Conservation (phyloP, 2,797 vertebrate genomes). For the Rhynchonycteris naso region DNA sequence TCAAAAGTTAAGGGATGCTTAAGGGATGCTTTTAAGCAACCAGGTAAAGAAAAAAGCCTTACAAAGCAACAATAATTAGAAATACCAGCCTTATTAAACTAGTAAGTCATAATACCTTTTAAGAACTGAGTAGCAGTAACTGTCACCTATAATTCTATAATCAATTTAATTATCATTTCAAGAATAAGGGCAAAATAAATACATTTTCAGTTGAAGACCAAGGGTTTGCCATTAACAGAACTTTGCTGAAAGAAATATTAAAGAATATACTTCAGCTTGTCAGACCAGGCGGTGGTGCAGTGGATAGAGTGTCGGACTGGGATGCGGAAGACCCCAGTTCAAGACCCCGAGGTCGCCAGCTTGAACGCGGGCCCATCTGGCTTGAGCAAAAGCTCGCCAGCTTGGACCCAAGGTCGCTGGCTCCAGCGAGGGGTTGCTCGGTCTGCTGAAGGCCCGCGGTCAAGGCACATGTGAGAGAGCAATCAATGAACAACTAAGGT, state of each 20-base stretch:
- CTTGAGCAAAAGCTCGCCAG: too few relatives aligned
- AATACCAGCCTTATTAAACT: background rate
- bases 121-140: background rate
- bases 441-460: too few relatives aligned
- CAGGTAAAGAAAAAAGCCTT: background rate
- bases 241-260: background rate
- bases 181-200: conserved; percentile 15
- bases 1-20: background rate
- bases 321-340: too few relatives aligned
- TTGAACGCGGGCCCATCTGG: too few relatives aligned
- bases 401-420: too few relatives aligned
- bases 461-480: too few relatives aligned
- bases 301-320: too few relatives aligned
- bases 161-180: background rate
- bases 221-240: background rate
- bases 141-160: conserved; percentile 16
- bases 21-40: background rate
- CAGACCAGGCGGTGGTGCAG: too few relatives aligned
- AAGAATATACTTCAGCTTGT: background rate
- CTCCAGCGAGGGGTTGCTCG: too few relatives aligned
- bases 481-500: too few relatives aligned
- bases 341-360: too few relatives aligned
- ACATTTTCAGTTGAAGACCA: conserved; percentile 16
- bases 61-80: conserved; percentile 12
- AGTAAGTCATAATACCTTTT: background rate